Conservation (phyloP, 2,888 invertebrate genomes). For the Tuberolachnus salignus region DNA sequence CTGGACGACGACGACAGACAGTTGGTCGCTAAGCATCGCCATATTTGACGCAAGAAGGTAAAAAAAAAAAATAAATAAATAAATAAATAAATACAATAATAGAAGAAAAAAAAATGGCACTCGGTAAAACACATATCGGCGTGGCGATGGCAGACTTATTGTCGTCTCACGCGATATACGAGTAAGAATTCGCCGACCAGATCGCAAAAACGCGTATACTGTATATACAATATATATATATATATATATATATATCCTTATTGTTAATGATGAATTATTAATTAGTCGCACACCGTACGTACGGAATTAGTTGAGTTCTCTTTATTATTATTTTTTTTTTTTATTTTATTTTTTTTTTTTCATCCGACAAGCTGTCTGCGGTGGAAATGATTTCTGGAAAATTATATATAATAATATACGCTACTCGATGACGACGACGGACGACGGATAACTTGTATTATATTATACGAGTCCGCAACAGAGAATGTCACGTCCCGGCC, state of each 20-base stretch:
- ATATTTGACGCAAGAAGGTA: slow-evolving; percentile 40
- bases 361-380: slow-evolving; percentile 44
- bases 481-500: slow-evolving; percentile 4
- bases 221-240: no score
- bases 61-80: slow-evolving; percentile 1
- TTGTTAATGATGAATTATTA: slow-evolving; percentile 55
- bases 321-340: slow-evolving; percentile 18
- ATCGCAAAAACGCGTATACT: background rate
- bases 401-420: background rate
- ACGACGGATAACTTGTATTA: slow-evolving; percentile 10
- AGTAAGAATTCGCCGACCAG: slow-evolving; percentile 44
- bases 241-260: slow-evolving; percentile 10
- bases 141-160: slow-evolving; percentile 43
- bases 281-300: slow-evolving; percentile 38
- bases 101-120: slow-evolving; percentile 18
- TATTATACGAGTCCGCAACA: slow-evolving; percentile 5
- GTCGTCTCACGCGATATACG: slow-evolving; percentile 43
- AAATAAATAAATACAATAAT: slow-evolving; percentile 19
- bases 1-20: slow-evolving; percentile 46
- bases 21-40: slow-evolving; percentile 54
- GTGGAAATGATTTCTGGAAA: slow-evolving; percentile 41
- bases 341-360: slow-evolving; percentile 13
- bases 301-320: slow-evolving; percentile 31
- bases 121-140: slow-evolving; percentile 1
- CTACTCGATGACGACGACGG: background rate